Base-by-base conservation (phyloP, 1,140 invertebrate species). In the Meloidogyne exigua region DNA sequence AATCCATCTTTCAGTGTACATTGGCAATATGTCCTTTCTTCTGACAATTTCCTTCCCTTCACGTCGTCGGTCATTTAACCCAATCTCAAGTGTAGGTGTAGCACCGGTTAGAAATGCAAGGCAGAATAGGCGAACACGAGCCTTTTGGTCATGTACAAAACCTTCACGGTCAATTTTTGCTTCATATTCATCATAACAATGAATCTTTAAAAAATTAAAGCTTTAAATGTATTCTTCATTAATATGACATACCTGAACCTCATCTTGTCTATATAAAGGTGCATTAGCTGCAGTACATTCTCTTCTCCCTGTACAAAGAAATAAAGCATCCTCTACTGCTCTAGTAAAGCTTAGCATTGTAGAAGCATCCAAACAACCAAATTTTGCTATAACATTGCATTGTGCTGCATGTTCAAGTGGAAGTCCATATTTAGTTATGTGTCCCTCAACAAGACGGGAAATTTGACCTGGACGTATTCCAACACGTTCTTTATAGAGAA, bases 1-100 rank as follows among this genome's bases (percentile, higher is more conserved):
- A 83, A 99, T 99, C 97, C 97, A 99, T 89, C 99, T 95, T 89
- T 99, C 97, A 0, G 97, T 99, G 74, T 95, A 94, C 39, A 99
- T 95, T 11, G 96, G 96, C 84, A 99, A 96, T 85, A 99, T 99
- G 88, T 99, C 97, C 88, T 98, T 95, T 21, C 97, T 90, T 0
- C 97, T 95, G 0, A 99, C 97, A 18, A 99, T 95, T 91, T 99
- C 97, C 89, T 95, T 95, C 11, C 97, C 97, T 89, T 98, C 94
- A 11, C 96, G 68, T 76, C 86, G 91, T 90, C 96, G 92, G 88
- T 99, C 97, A 88, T 99, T 99, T 15, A 99, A 91, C 13, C 97
- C 97, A 76, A 99, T 89, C 88, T 99, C 96, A 69, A 98, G 92
- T 84, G 94, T 92, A 3, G 95, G 95, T 7, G 49, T 57, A 92